These are phyloP conservation scores for Octodon degus DNA, from an alignment of 2,113 vertebrate genomes.

Conservation along the genomic window DNA sequence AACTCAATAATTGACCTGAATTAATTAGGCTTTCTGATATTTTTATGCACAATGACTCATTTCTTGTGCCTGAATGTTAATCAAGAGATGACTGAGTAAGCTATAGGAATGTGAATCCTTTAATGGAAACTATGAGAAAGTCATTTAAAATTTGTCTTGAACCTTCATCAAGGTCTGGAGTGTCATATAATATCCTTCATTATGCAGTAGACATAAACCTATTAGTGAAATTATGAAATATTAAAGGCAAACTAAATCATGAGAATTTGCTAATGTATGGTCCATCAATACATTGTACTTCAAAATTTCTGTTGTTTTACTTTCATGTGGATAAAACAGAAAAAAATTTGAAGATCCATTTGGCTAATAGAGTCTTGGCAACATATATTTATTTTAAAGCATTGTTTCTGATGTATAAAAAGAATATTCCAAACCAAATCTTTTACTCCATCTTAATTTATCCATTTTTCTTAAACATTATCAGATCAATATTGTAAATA, in stretches of 20 bases:
- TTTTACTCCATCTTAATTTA: neutral
- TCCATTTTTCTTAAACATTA: neutral
- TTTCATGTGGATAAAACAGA: neutral
- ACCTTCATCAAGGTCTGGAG: neutral
- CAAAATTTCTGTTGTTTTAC: neutral
- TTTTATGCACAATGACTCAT: neutral
- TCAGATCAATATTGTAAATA: neutral
- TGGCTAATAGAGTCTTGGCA: neutral
- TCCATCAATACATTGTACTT: neutral
- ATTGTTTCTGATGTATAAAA: neutral
- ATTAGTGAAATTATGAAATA: neutral
- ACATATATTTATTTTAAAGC: neutral
- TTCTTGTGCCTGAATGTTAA: neutral
- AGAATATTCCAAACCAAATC: neutral
- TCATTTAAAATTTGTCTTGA: neutral
- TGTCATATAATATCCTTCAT: neutral
- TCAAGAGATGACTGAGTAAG: neutral
- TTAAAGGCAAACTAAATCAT: neutral
- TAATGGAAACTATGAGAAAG: neutral
- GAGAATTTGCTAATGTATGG: neutral
- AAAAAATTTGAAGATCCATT: neutral
- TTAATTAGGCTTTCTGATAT: neutral
- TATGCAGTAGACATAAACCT: neutral
- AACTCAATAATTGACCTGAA: neutral
- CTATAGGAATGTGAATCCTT: neutral